phyloP scores from a whole-genome alignment of 2,888 invertebrate genomes.

The Tiliacea citrago region DNA sequence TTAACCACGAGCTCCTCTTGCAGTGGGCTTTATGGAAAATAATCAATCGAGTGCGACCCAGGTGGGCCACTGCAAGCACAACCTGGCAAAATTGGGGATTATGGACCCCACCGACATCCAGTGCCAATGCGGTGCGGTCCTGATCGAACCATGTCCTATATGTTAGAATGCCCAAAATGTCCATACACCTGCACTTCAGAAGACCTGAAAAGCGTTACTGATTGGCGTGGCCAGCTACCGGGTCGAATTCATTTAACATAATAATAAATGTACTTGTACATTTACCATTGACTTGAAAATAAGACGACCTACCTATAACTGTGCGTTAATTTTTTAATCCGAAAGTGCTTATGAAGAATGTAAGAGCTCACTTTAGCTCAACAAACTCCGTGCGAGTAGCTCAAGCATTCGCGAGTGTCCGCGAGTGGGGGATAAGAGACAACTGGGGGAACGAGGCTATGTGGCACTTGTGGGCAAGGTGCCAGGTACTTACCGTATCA shows the following conservation, averaged over 20 bases:
- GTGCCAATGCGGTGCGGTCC: not conserved
- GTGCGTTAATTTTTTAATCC: constrained; percentile 43
- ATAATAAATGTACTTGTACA: not conserved
- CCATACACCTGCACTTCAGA: not conserved
- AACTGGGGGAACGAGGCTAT: constrained; percentile 19
- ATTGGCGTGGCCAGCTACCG: not conserved
- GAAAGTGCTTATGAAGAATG: constrained; percentile 26
- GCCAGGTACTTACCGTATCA: constrained; percentile 53
- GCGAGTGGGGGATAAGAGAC: constrained; percentile 42
- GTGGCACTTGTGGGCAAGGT: constrained; percentile 42
- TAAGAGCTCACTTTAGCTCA: constrained; percentile 45
- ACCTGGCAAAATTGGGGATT: not conserved
- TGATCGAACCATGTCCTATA: not conserved
- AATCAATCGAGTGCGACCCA: not conserved
- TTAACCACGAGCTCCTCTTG: no score
- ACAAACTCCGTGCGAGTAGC: constrained; percentile 47
- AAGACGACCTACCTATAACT: not conserved
- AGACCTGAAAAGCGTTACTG: not conserved
- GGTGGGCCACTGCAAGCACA: not conserved
- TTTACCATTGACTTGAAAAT: not conserved
- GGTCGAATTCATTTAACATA: not conserved
- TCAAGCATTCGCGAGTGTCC: constrained; percentile 35
- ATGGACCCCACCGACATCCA: not conserved
- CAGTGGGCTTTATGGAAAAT: not conserved
- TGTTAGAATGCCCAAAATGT: not conserved